These are phyloP conservation scores for Trinorchestia longiramus DNA, from an alignment of 1,140 invertebrate species.

Conservation along the genomic window DNA sequence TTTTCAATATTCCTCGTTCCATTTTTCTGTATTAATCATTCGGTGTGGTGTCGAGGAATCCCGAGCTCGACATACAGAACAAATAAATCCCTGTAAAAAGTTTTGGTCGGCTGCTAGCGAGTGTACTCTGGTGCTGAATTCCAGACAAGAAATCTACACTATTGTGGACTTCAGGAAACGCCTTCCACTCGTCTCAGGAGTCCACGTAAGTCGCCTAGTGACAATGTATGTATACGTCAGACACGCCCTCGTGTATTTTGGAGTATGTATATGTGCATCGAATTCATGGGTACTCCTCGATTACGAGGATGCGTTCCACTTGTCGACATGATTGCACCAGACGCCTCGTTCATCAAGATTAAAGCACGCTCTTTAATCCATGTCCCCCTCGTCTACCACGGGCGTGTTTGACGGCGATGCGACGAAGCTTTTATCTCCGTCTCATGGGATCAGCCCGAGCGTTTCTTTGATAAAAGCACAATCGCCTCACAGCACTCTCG, in stretches of 20 bases:
- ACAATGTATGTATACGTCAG: not conserved
- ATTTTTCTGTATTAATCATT: not conserved
- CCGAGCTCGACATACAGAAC: not conserved
- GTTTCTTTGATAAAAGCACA: not conserved
- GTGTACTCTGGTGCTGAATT: not conserved
- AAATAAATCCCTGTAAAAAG: not conserved
- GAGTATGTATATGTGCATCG: not conserved
- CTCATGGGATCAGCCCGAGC: not conserved
- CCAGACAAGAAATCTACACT: not conserved
- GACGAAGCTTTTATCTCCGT: slow-evolving; percentile 6
- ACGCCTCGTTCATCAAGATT: not conserved
- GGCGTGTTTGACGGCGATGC: not conserved
- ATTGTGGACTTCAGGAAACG: not conserved
- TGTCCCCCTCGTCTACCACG: not conserved
- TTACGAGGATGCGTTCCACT: not conserved
- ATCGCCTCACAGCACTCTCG: not conserved
- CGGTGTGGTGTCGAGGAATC: not conserved
- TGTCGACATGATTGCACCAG: not conserved
- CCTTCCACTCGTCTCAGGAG: not conserved
- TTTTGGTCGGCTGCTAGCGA: not conserved
- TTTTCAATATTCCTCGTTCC: not conserved
- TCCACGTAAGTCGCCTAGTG: not conserved
- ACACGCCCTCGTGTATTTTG: not conserved
- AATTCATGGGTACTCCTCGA: not conserved
- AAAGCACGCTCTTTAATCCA: not conserved